Conservation (phyloP, 2,888 invertebrate genomes). For the Drosophila multiciliata region DNA sequence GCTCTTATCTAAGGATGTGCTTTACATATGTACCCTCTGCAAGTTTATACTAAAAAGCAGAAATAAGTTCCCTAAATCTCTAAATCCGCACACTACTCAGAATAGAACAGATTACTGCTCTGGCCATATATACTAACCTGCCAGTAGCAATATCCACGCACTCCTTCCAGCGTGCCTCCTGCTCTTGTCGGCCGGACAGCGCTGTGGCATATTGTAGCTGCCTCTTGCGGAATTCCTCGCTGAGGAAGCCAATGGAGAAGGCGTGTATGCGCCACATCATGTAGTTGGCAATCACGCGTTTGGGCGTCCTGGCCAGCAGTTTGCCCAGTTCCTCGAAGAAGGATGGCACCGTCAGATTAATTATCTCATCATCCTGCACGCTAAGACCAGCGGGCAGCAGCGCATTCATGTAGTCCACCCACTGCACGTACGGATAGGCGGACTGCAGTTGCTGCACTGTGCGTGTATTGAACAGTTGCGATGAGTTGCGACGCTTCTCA, state of each 20-base stretch:
- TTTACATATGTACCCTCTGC: not conserved
- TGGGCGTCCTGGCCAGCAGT: slow-evolving; percentile 87
- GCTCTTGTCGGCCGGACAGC: slow-evolving; percentile 92
- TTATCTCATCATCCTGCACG: slow-evolving; percentile 89
- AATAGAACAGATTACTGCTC: not conserved
- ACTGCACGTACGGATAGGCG: slow-evolving; percentile 88
- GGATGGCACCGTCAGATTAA: slow-evolving; percentile 94
- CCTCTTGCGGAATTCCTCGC: slow-evolving; percentile 90
- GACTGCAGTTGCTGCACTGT: slow-evolving; percentile 91
- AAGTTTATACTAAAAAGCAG: slow-evolving; percentile 16
- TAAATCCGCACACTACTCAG: slow-evolving; percentile 6
- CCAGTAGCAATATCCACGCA: slow-evolving; percentile 92
- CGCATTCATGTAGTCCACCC: slow-evolving; percentile 92
- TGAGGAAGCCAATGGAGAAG: slow-evolving; percentile 92
- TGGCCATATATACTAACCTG: slow-evolving; percentile 86
- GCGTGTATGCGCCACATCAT: slow-evolving; percentile 96
- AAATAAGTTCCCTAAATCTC: not conserved
- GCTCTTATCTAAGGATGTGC: not conserved
- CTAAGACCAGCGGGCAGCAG: slow-evolving; percentile 89
- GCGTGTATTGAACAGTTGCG: slow-evolving; percentile 96
- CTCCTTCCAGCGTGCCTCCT: slow-evolving; percentile 96
- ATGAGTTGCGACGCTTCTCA: slow-evolving; percentile 95
- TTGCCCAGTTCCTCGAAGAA: slow-evolving; percentile 91
- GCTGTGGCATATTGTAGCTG: slow-evolving; percentile 93
- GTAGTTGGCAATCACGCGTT: slow-evolving; percentile 93